Evolutionary conservation across 2,888 invertebrate genomes (phyloP).

Genomic region (Cerceris rybyensis): DNA sequence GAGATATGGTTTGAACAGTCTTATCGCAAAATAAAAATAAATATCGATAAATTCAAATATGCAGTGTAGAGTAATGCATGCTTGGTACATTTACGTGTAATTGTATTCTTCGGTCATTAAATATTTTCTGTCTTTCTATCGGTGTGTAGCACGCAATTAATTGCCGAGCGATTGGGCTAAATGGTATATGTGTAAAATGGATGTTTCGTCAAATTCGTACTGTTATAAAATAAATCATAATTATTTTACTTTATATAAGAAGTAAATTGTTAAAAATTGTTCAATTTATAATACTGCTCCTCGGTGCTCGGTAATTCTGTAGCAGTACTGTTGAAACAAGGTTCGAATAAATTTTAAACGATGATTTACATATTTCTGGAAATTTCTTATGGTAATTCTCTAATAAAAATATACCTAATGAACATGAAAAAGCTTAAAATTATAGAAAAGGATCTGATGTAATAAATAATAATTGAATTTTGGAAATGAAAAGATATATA

Average conservation of each 20-base stretch:
- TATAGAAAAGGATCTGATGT: too few relatives aligned
- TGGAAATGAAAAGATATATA: background rate
- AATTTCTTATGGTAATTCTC: too few relatives aligned
- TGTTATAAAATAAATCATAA: too few relatives aligned
- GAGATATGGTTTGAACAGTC: background rate
- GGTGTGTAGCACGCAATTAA: background rate
- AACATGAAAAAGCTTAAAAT: too few relatives aligned
- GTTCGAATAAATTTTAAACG: too few relatives aligned
- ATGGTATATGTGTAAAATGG: background rate
- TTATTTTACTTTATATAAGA: background rate
- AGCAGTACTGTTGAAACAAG: too few relatives aligned
- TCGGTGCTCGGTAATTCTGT: too few relatives aligned
- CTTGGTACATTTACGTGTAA: background rate
- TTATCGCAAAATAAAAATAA: conserved; percentile 2
- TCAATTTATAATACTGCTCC: too few relatives aligned
- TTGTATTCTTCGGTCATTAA: background rate
- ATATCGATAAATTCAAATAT: conserved; percentile 1
- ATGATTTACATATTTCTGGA: too few relatives aligned
- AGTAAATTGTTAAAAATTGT: background rate
- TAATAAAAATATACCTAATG: too few relatives aligned
- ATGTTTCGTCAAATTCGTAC: too few relatives aligned
- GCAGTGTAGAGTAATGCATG: background rate
- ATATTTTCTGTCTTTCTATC: background rate
- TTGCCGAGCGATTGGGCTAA: background rate
- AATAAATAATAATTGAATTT: background rate